Base-by-base conservation (phyloP, 2,113 vertebrate genomes). In the Caranx ignobilis region DNA sequence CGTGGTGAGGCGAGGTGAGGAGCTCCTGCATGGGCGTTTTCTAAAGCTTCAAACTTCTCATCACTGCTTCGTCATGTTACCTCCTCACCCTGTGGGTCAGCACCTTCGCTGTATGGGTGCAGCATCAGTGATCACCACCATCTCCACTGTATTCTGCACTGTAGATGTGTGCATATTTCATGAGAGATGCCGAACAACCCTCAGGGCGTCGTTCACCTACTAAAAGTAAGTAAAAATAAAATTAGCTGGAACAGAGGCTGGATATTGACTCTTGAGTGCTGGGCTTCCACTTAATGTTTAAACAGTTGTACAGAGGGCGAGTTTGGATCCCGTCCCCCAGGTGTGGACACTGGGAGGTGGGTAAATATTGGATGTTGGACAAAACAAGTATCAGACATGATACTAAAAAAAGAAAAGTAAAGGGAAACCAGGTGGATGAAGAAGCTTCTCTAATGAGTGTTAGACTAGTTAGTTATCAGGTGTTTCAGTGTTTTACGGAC, bases 11-110 rank as follows among this genome's bases (percentile, higher is more conserved):
- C 12, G 2, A 45, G 6, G 47, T 68, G 37, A 13, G 0, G 56
- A 64, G 62, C 52, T 73, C 32, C 12, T 43, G 50, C 31, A 10
- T 41, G 52, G 39, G 71, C 9, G 45, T 72, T 54, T 75, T 63
- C 57, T 0, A 34, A 5, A 55, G 48, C 45, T 83, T 35, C 7
- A 41, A 77, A 65, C 18, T 5, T 37, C 18, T 62, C 3, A 5
- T 67, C 43, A 7, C 3, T 48, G 3, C 21, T 55, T 70, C 21
- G 45, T 50, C 37, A 37, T 21, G 16, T 35, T 34, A 2, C 11
- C 21, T 15, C 35, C 35, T 37, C 2, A 35, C 61, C 18, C 78
- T 57, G 60, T 21, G 9, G 56, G 48, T 50, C 66, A 31, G 41
- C 11, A 71, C 48, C 56, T 32, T n/a, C 13, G 1, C 32, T 37